Percentiles rank a stretch among this genome's conserved stretches.
phyloP scores from a whole-genome alignment of 2,888 invertebrate species.

The Pinctada fucata region DNA sequence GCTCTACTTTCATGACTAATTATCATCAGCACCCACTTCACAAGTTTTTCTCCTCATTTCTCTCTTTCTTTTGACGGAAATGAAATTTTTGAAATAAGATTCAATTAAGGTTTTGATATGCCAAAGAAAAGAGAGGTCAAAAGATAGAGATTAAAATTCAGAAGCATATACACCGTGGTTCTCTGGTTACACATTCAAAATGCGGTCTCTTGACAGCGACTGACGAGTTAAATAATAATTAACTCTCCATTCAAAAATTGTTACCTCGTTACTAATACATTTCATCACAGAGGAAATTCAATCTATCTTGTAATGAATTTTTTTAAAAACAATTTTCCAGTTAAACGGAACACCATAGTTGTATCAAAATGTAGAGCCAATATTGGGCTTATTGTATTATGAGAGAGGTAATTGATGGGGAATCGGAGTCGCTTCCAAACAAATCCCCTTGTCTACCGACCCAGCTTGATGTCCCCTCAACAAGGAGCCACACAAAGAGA shows the following conservation, averaged over 20 bases:
- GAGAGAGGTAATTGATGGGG: neutral
- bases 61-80: too few species aligned
- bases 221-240: constrained; percentile 21
- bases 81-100: too few species aligned
- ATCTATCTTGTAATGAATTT: neutral
- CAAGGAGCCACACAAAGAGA: neutral
- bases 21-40: too few species aligned
- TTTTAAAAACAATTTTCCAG: neutral
- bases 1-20: too few species aligned
- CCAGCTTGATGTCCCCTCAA: constrained; percentile 1
- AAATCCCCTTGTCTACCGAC: neutral
- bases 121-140: too few species aligned
- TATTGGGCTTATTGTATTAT: constrained; percentile 9
- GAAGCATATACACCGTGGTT: too few species aligned
- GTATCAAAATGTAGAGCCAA: constrained; percentile 6
- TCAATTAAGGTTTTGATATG: too few species aligned
- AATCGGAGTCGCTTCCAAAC: constrained; percentile 1
- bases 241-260: constrained; percentile 27
- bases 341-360: neutral
- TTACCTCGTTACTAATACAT: constrained; percentile 15
- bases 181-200: too few species aligned
- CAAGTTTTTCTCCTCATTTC: too few species aligned
- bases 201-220: too few species aligned
- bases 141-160: too few species aligned
- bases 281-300: neutral